Evolutionary conservation across 2,113 vertebrate genomes (phyloP).

Genomic region (Tretioscincus oriximinensis): DNA sequence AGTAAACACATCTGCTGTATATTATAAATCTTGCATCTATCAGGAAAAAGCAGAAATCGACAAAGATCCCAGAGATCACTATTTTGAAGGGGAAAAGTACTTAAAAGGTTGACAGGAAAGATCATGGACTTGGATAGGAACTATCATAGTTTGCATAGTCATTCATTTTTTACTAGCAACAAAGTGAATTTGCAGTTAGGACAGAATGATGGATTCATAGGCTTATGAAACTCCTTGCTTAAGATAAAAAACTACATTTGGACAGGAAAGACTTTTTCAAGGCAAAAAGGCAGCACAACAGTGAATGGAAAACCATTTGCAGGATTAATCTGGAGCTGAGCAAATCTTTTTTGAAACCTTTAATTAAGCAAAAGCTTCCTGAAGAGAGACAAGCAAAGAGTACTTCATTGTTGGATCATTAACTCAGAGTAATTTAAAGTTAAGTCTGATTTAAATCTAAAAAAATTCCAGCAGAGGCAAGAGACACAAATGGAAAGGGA

Average conservation of each 20-base stretch:
- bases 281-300: not conserved
- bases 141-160: not conserved
- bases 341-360: not conserved
- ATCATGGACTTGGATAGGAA: no score
- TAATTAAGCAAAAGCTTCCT: constrained; percentile 13
- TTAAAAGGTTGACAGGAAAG: no score
- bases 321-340: not conserved
- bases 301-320: not conserved
- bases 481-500: not conserved
- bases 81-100: no score
- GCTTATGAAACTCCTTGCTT: not conserved
- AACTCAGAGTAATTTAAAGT: constrained; percentile 1
- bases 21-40: no score
- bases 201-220: not conserved
- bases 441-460: not conserved
- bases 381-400: not conserved
- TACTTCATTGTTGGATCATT: not conserved
- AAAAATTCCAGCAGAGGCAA: not conserved
- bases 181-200: not conserved
- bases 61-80: no score
- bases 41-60: no score
- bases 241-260: not conserved
- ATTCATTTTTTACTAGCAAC: not conserved
- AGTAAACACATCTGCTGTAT: no score
- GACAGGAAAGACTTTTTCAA: not conserved